Evolutionary conservation across 1,140 invertebrate genomes (phyloP), one percentile per base, ranked within the genome.

Genomic region (Himalopsyche phryganea): DNA sequence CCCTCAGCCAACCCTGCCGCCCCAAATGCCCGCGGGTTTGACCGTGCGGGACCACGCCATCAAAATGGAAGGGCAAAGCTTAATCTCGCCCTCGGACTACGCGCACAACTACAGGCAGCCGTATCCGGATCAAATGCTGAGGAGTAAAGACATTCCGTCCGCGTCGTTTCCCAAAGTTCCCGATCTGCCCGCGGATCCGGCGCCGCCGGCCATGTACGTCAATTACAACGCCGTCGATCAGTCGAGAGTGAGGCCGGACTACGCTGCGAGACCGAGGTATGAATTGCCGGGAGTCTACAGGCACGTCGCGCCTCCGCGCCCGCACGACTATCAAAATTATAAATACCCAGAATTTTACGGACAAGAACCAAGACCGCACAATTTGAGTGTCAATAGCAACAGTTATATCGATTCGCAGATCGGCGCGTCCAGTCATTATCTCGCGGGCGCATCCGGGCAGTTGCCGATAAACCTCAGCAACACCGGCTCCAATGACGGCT

Each of bases 401-500:
- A 33, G 11, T 1, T 35, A 48, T 19, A 14, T 14, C 23, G 15
- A 17, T 19, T 36, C 13, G 9, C 17, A 35, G 11, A 2, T 11
- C 10, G 45, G 17, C 4, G 4, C 17, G 3, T 40, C 11, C 3
- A 5, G 4, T 15, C 38, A 40, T 5, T 40, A 13, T 40, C 38
- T 15, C 5, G 3, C 38, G 11, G 11, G 32, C 38, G 36, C 2
- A 15, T 45, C 23, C 38, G 5, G 11, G 5, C 52, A 60, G 15
- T 18, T 56, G 13, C 75, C 75, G 14, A 77, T 77, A 53, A 77
- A 77, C 63, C 66, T 76, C 11, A 77, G 75, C 66, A 71, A 68
- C 65, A 71, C 71, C 66, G 69, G 68, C 2, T 71, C 72, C 9
- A 45, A 52, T 7, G 19, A 41, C 32, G 38, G n/a, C 4, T 40